Percentiles rank a stretch among this genome's conserved stretches.
phyloP scores from a whole-genome alignment of 2,113 vertebrate species.

The Phalacrocorax brasilianus region DNA sequence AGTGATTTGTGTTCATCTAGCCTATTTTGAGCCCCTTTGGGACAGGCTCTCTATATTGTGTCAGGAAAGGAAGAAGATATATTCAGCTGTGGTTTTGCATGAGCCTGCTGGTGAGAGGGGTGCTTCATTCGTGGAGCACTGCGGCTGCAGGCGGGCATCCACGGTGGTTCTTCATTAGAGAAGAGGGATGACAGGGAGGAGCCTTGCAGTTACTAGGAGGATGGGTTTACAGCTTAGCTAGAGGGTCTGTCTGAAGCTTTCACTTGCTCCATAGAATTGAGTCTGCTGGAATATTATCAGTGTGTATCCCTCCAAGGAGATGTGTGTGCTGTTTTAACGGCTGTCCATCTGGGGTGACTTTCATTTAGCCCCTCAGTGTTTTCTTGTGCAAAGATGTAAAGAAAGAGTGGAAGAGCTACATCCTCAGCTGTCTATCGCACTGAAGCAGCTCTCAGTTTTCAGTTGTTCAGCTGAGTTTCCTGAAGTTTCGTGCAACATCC shows the following conservation, averaged over 20 bases:
- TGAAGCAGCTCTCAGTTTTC: background rate
- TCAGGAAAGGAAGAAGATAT: background rate
- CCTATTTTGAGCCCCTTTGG: background rate
- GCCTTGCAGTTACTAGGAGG: background rate
- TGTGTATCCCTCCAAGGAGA: background rate
- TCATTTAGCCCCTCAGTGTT: background rate
- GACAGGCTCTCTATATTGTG: background rate
- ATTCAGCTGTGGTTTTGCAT: background rate
- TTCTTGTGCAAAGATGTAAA: background rate
- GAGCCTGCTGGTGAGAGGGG: fast-evolving
- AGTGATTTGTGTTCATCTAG: background rate
- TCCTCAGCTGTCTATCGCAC: background rate
- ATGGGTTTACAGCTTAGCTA: background rate
- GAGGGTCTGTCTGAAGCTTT: background rate
- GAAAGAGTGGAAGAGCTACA: background rate
- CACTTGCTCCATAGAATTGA: background rate
- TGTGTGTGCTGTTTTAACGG: background rate
- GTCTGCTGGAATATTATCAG: fast-evolving
- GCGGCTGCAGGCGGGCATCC: fast-evolving
- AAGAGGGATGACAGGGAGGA: background rate
- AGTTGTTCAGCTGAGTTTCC: background rate
- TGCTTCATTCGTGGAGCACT: background rate
- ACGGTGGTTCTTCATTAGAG: fast-evolving
- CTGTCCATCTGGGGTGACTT: fast-evolving
- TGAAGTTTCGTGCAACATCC: background rate